These are phyloP conservation scores for Selene dorsalis DNA, from an alignment of 2,797 vertebrate species.

Conservation along the genomic window DNA sequence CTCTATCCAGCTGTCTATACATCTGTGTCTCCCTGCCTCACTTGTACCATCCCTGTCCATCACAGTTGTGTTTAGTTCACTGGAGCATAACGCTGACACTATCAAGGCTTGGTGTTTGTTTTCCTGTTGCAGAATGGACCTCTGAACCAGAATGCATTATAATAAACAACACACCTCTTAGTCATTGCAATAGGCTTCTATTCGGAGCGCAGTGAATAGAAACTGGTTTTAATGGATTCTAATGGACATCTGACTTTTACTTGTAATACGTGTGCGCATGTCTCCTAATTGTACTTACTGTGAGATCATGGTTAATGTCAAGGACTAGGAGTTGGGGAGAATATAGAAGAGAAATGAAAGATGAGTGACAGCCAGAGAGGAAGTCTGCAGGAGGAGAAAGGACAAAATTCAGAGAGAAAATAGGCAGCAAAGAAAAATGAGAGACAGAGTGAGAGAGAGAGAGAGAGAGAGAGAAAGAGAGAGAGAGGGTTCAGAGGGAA, in stretches of 20 bases:
- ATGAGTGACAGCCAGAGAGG: conserved; percentile 46
- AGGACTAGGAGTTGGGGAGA: conserved; percentile 54
- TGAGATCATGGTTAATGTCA: conserved; percentile 64
- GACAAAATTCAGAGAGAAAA: conserved; percentile 60
- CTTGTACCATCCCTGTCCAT: conserved; percentile 47
- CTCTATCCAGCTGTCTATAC: conserved; percentile 52
- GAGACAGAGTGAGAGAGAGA: conserved; percentile 22
- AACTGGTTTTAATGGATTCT: conserved; percentile 53
- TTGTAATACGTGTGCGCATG: neutral
- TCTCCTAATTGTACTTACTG: conserved; percentile 53
- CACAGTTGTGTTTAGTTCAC: conserved; percentile 38
- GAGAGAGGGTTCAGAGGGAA: conserved; percentile 52
- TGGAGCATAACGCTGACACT: conserved; percentile 29
- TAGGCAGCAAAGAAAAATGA: conserved; percentile 74
- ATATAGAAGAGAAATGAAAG: conserved; percentile 44
- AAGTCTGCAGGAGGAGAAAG: conserved; percentile 54
- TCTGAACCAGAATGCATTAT: conserved; percentile 35
- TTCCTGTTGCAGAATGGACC: conserved; percentile 26
- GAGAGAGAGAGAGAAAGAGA: conserved; percentile 54
- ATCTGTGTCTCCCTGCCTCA: conserved; percentile 44
- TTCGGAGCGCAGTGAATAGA: conserved; percentile 32
- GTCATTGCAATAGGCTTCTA: conserved; percentile 26
- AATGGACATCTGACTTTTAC: conserved; percentile 47
- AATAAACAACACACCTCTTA: conserved; percentile 35
- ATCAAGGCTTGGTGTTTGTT: conserved; percentile 35